Conservation (phyloP, 92 coral and sea anemone species). For the Muricea muricata region DNA sequence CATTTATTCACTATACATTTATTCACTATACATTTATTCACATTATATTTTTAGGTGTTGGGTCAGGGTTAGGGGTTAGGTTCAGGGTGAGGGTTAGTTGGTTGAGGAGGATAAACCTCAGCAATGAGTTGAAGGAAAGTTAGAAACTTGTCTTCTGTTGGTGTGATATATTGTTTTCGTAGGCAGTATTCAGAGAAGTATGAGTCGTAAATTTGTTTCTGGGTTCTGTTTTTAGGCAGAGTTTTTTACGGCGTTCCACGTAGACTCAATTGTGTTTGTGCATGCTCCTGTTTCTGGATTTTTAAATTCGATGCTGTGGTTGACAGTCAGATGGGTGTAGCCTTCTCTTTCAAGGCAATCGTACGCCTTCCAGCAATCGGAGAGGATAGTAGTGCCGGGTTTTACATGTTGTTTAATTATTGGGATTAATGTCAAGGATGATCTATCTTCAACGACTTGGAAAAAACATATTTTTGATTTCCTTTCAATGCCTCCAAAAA, state of each 20-base stretch:
- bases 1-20: too few species aligned
- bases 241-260: slow-evolving; percentile 32
- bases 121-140: neutral
- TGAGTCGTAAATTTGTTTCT: neutral
- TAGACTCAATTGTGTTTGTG: slow-evolving; percentile 40
- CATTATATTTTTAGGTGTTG: too few species aligned
- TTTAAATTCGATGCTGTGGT: too few species aligned
- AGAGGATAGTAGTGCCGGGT: slow-evolving; percentile 40
- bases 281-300: slow-evolving; percentile 51
- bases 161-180: neutral
- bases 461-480: slow-evolving; percentile 37
- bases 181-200: neutral
- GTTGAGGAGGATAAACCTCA: neutral
- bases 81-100: too few species aligned
- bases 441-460: slow-evolving; percentile 37
- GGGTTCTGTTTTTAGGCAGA: neutral
- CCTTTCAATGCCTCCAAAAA: slow-evolving; percentile 42
- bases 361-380: slow-evolving; percentile 44
- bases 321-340: slow-evolving; percentile 25
- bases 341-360: slow-evolving; percentile 51
- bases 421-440: slow-evolving; percentile 7
- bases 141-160: neutral
- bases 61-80: too few species aligned
- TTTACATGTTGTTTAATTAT: slow-evolving; percentile 6
- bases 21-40: too few species aligned